These are phyloP conservation scores for Andricus curvator DNA, from an alignment of 2,888 invertebrate species.

Conservation along the genomic window DNA sequence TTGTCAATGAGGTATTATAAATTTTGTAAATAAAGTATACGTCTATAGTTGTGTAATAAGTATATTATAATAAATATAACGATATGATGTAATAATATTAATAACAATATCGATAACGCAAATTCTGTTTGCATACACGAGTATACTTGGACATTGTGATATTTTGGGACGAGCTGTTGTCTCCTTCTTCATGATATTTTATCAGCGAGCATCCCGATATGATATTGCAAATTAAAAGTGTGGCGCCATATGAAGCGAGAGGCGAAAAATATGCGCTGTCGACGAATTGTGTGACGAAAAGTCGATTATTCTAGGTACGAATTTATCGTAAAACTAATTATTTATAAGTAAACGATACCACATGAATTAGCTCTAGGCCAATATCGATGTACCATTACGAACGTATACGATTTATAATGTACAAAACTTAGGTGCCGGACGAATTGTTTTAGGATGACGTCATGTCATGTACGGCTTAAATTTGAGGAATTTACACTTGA, in stretches of 20 bases:
- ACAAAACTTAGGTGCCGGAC: slow-evolving; percentile 66
- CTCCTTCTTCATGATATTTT: slow-evolving; percentile 52
- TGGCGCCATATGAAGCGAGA: slow-evolving; percentile 38
- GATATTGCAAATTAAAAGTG: slow-evolving; percentile 60
- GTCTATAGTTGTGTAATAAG: slow-evolving; percentile 63
- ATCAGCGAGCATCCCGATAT: slow-evolving; percentile 58
- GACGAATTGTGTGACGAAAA: slow-evolving; percentile 52
- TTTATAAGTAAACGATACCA: slow-evolving; percentile 66
- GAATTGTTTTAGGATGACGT: slow-evolving; percentile 13
- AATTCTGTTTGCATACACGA: slow-evolving; percentile 55
- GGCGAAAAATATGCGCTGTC: slow-evolving; percentile 37
- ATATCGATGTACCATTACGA: slow-evolving; percentile 76
- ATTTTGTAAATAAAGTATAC: slow-evolving; percentile 73
- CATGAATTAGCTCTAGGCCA: slow-evolving; percentile 70
- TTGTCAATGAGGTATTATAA: slow-evolving; percentile 60
- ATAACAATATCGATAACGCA: slow-evolving; percentile 45
- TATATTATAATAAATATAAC: slow-evolving; percentile 42
- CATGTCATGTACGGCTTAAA: neutral
- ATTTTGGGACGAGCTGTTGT: slow-evolving; percentile 67
- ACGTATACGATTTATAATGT: slow-evolving; percentile 78
- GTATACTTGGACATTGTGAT: slow-evolving; percentile 76
- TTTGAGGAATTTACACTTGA: slow-evolving; percentile 1
- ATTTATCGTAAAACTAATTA: slow-evolving; percentile 73
- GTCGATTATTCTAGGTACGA: slow-evolving; percentile 76
- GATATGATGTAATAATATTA: slow-evolving; percentile 53